Evolutionary conservation across 1,140 invertebrate genomes (phyloP), one percentile per base, ranked within the genome.

Genomic region (Agrilus planipennis): DNA sequence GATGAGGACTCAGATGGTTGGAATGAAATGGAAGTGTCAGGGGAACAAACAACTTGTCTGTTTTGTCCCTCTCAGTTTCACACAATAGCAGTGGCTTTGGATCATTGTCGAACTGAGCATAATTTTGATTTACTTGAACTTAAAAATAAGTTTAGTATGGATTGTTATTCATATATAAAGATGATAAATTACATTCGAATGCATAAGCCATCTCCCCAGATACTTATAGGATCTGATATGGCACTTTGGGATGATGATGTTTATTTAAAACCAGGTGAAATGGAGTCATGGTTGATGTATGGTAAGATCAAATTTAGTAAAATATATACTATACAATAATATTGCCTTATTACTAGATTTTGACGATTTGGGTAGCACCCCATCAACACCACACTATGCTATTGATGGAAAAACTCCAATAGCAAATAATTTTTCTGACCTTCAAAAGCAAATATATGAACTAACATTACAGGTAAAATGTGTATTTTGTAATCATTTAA

Each of bases 131-230:
- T 93, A 16, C 56, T 66, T 11, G 57, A 63, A 15, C 66, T 87
- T 23, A 81, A 83, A 60, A 55, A 59, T 1, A 81, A 75, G 49
- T 77, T 80, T 53, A 71, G 71, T 42, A 75, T 92, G 68, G 86
- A 91, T 57, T 80, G 77, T 52, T 86, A 89, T 62, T 79, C 77
- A 0, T 92, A 82, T 49, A 89, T 92, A 14, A 89, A 88, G 61
- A 64, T 92, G 47, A 78, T 93, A 10, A 93, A 93, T 66, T 94
- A 78, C 54, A 81, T 92, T 36, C 73, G 86, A 50, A 67, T 62
- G 19, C 66, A 77, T 36, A 75, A 77, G 50, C 56, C 75, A 14
- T 62, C 50, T n/a, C 65, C 70, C 22, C 59, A 76, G 27, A 64
- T 72, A 16, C 59, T 86, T 10, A 69, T 71, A 25, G 60, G 62